phyloP scores from a whole-genome alignment of 30 jellyfish, hydroid and myxozoan genomes.

The Euphysa ruthae region DNA sequence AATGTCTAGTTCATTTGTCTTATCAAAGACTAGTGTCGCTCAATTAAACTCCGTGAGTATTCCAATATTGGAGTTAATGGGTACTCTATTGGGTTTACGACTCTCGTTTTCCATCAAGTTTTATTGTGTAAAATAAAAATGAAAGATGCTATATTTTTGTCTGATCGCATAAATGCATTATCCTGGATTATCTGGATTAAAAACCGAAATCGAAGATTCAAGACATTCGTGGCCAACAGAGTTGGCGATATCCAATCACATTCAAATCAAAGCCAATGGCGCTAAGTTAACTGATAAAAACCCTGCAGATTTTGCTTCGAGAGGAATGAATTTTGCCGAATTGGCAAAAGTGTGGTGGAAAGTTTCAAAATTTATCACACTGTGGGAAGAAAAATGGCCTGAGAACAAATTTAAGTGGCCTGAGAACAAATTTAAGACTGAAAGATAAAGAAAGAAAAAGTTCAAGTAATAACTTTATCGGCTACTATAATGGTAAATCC shows the following conservation, averaged over 20 bases:
- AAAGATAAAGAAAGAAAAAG: too few relatives aligned
- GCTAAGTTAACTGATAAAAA: background rate
- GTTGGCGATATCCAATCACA: background rate
- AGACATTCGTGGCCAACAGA: too few relatives aligned
- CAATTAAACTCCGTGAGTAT: background rate
- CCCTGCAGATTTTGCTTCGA: conserved; percentile 8
- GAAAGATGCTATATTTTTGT: background rate
- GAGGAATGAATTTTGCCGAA: background rate
- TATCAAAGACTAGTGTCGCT: background rate
- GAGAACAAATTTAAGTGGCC: background rate
- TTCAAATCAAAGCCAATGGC: background rate
- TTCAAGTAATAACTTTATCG: too few relatives aligned
- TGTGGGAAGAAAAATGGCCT: background rate
- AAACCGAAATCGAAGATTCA: background rate
- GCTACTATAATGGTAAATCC: too few relatives aligned
- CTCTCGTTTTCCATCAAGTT: background rate
- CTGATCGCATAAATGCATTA: background rate
- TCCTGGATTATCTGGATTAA: background rate
- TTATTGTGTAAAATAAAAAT: background rate
- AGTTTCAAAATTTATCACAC: background rate
- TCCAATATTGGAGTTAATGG: background rate
- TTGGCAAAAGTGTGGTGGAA: conserved; percentile 3
- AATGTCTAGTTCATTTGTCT: background rate
- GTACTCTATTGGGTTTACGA: background rate
- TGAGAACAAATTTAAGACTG: too few relatives aligned